A percentile compares a stretch with the other conserved stretches of the same genome.
Conservation (phyloP, 2,888 invertebrate species). For the Tinea semifulvella region DNA sequence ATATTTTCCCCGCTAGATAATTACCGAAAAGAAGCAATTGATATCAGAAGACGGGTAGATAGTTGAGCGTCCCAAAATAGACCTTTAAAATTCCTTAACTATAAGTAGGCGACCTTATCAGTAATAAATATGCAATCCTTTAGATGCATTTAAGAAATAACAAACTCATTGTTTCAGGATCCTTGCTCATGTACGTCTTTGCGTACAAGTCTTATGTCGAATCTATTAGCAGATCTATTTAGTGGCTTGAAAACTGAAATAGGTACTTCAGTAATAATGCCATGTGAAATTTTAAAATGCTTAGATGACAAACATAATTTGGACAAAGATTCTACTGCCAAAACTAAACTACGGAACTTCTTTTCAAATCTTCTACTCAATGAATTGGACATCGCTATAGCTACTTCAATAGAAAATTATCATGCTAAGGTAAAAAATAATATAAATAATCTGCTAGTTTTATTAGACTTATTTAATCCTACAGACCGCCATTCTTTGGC, state of each 20-base stretch:
- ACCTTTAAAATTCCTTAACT: too few relatives aligned
- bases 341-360: slow-evolving; percentile 37
- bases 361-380: slow-evolving; percentile 41
- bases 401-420: slow-evolving; percentile 50
- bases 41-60: too few relatives aligned
- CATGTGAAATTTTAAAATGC: slow-evolving; percentile 51
- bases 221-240: slow-evolving; percentile 41
- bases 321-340: slow-evolving; percentile 40
- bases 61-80: too few relatives aligned
- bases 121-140: too few relatives aligned
- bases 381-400: slow-evolving; percentile 53
- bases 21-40: too few relatives aligned
- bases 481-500: too few relatives aligned
- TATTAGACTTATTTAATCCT: too few relatives aligned
- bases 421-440: slow-evolving; percentile 39
- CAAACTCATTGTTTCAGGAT: slow-evolving; percentile 38
- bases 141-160: too few relatives aligned
- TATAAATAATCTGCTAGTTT: slow-evolving; percentile 10
- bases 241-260: slow-evolving; percentile 44
- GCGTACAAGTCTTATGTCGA: slow-evolving; percentile 38
- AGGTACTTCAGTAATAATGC: slow-evolving; percentile 35
- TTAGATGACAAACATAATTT: slow-evolving; percentile 52
- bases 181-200: slow-evolving; percentile 51
- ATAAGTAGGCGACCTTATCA: too few relatives aligned
- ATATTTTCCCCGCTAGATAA: too few relatives aligned